These are phyloP conservation scores for Apoda limacodes DNA, from an alignment of 2,888 invertebrate genomes.

Conservation along the genomic window DNA sequence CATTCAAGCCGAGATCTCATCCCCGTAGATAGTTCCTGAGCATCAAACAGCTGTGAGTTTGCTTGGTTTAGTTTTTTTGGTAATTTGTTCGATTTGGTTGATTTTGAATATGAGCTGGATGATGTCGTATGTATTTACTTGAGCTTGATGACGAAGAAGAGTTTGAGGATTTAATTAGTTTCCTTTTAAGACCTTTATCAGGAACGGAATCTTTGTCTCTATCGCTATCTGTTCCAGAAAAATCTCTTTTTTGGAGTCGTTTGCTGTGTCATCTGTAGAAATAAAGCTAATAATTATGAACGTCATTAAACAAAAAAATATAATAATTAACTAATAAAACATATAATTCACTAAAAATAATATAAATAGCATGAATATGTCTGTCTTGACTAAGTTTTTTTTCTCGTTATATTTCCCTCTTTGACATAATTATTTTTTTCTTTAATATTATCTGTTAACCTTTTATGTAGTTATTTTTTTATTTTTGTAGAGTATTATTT, in stretches of 20 bases:
- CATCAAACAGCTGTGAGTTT: constrained; percentile 1
- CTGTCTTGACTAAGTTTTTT: constrained; percentile 5
- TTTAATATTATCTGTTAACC: constrained; percentile 2
- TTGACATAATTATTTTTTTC: constrained; percentile 5
- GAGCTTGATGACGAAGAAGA: constrained; percentile 9
- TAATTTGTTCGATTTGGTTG: constrained; percentile 6
- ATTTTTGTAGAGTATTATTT: constrained; percentile 1
- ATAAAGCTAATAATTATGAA: constrained; percentile 4
- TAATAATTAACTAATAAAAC: constrained; percentile 2
- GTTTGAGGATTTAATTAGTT: constrained; percentile 5
- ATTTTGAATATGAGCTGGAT: constrained; percentile 8
- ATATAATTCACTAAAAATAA: too few species aligned
- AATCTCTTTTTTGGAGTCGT: constrained; percentile 7
- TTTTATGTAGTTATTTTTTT: constrained; percentile 3
- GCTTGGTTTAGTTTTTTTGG: constrained; percentile 3
- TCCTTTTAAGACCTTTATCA: constrained; percentile 9
- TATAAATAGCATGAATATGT: too few species aligned
- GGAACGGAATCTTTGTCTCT: constrained; percentile 8
- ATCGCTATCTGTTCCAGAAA: constrained; percentile 9
- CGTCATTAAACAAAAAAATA: constrained; percentile 6
- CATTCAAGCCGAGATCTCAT: constrained; percentile 6
- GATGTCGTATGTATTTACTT: constrained; percentile 8
- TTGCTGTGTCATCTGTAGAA: constrained; percentile 7
- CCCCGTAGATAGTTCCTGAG: constrained; percentile 5
- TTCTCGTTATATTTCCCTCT: constrained; percentile 6